Percentiles rank a stretch among this genome's conserved stretches.
Conservation (phyloP, 2,113 vertebrate genomes). For the Pristiophorus japonicus region DNA sequence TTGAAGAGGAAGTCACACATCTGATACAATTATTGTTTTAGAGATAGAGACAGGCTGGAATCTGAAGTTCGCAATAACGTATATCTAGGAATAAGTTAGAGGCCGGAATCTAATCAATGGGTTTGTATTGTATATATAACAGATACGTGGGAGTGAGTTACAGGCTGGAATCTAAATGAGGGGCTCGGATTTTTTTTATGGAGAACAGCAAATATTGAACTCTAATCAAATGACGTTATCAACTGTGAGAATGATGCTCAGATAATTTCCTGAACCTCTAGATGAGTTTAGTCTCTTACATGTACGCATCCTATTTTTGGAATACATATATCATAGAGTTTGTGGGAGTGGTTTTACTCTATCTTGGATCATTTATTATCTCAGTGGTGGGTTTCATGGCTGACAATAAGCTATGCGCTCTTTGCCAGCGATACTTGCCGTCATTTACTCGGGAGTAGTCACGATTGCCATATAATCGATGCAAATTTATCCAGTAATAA, state of each 20-base stretch:
- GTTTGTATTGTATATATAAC: neutral
- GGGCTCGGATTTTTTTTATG: neutral
- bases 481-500: neutral
- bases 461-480: neutral
- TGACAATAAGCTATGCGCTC: neutral
- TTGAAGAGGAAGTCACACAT: neutral
- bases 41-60: neutral
- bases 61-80: neutral
- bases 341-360: neutral
- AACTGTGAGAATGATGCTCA: neutral
- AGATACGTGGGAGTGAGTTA: neutral
- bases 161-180: neutral
- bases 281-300: neutral
- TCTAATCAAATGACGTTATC: neutral
- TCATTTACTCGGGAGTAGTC: neutral
- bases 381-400: neutral
- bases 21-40: neutral
- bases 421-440: neutral
- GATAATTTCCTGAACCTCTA: neutral
- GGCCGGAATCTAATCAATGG: neutral
- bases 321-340: neutral
- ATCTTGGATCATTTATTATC: too few species aligned
- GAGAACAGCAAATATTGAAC: neutral
- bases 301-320: neutral
- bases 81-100: neutral